Base-by-base conservation (phyloP, 2,113 vertebrate genomes). In the Pachyramphus minor region DNA sequence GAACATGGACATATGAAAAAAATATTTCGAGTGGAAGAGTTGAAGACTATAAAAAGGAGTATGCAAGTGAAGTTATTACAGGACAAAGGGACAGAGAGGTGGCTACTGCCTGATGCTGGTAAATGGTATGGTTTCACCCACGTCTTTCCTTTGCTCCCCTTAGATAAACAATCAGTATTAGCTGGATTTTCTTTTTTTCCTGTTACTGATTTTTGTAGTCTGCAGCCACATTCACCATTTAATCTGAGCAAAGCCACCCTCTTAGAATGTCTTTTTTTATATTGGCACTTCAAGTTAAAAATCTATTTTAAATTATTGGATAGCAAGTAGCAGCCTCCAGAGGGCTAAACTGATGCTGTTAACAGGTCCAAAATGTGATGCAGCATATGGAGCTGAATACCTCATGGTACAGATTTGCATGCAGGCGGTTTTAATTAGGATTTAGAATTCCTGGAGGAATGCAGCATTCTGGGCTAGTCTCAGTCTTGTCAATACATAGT, bases 361-460 rank as follows among this genome's bases (percentile, higher is more conserved):
- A 96, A 90, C 94, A 90, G 82, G 60, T 96, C 95, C 96, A 94
- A 86, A 95, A 96, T 85, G 72, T n/a, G 50, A 73, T 63, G 80
- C 63, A 96, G 75, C 96, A 96, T 97, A 96, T 97, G 97, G 92
- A 93, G 27, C 72, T 76, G 85, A 89, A 72, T 91, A 81, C 74
- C 94, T 97, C 67, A 84, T 85, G 92, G 91, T 95, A 95, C 78
- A 89, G 78, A 97, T 95, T 96, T 96, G 88, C 96, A 97, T 97
- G 94, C 93, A 89, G 92, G 96, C 95, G 86, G 94, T 97, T 98
- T 98, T 97, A 98, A 98, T 98, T 97, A 98, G 90, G 91, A 95
- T 94, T 97, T 96, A 96, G 81, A 97, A 81, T 97, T 98, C 97
- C 79, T 52, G 73, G 95, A 96, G 96, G 96, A 97, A 82, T 93